phyloP scores from a whole-genome alignment of 2,797 vertebrate species.

The Bradypodion pumilum region DNA sequence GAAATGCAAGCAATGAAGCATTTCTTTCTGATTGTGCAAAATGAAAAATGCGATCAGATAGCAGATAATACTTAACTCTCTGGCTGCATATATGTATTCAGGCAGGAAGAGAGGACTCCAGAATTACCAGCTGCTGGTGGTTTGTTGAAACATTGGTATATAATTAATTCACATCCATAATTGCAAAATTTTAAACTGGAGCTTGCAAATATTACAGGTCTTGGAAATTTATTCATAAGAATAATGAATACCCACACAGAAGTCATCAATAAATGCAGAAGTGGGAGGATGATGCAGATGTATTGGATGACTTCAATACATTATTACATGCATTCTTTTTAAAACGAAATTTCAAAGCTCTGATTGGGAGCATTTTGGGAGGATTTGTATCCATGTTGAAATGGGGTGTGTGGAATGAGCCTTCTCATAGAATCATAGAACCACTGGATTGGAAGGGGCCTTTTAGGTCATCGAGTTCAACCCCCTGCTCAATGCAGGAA shows the following conservation, averaged over 20 bases:
- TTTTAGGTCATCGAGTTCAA: too few species aligned
- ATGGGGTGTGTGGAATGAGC: too few species aligned
- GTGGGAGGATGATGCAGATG: background rate
- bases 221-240: background rate
- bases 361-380: background rate
- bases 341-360: background rate
- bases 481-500: too few species aligned
- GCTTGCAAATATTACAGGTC: background rate
- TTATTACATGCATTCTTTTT: background rate
- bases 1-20: slow-evolving; percentile 17
- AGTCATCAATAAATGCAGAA: background rate
- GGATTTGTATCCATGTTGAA: background rate
- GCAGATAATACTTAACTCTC: background rate
- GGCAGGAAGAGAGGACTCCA: too few species aligned
- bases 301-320: background rate
- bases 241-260: background rate
- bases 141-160: too few species aligned
- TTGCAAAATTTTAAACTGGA: background rate
- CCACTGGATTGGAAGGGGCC: too few species aligned
- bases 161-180: background rate
- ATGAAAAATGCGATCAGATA: background rate
- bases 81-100: background rate
- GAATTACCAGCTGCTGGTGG: too few species aligned
- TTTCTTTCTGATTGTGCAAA: background rate
- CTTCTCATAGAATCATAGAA: too few species aligned